A percentile compares a stretch with the other conserved stretches of the same genome.
These are phyloP conservation scores for Camptogramma bilineatum DNA, from an alignment of 2,888 invertebrate genomes.

Conservation along the genomic window DNA sequence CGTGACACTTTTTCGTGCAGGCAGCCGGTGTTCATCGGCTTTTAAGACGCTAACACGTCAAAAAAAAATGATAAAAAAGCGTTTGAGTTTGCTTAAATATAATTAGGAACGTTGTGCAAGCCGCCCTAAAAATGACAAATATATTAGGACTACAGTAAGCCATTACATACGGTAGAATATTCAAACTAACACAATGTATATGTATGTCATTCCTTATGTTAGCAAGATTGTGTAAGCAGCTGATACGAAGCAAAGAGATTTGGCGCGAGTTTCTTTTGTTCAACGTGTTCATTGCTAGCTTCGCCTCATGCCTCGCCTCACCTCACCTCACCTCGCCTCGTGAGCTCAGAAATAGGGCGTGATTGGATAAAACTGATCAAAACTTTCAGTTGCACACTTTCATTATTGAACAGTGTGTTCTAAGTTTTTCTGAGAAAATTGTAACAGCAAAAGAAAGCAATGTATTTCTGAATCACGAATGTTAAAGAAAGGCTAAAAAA, in stretches of 20 bases:
- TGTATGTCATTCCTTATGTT: conserved; percentile 32
- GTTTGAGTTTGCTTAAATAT: no score
- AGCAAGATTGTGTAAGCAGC: conserved; percentile 46
- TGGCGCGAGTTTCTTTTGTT: conserved; percentile 49
- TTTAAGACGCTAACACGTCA: no score
- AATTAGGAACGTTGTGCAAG: no score
- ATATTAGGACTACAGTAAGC: no score
- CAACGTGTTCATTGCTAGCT: conserved; percentile 9
- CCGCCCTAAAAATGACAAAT: no score
- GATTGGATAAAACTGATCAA: conserved; percentile 8
- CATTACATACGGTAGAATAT: no score
- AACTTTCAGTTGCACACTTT: conserved; percentile 1
- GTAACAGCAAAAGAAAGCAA: not conserved
- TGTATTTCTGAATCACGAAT: no score
- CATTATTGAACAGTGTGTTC: conserved; percentile 1
- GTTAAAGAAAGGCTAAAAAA: no score
- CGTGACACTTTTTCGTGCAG: no score
- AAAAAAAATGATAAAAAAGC: no score
- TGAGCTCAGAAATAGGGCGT: not conserved
- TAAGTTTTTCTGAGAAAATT: not conserved
- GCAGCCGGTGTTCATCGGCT: no score
- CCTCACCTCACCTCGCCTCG: not conserved
- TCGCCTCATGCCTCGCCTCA: not conserved
- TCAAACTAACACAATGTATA: not conserved
- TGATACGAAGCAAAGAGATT: conserved; percentile 53